Evolutionary conservation across 1,140 invertebrate species (phyloP), one percentile per base, ranked within the genome.

Genomic region (Maconellicoccus hirsutus): DNA sequence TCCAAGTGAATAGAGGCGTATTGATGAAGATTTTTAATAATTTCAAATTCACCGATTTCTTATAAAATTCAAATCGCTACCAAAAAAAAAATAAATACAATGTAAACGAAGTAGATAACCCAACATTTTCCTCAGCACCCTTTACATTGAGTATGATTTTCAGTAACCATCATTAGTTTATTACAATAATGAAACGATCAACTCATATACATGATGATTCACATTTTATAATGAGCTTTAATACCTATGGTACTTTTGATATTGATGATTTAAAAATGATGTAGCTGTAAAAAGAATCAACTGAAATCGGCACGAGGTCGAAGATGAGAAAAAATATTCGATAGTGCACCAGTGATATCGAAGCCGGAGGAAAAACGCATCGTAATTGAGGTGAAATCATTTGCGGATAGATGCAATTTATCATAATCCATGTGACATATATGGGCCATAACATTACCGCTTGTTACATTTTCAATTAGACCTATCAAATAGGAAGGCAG

Each of bases 361-460:
- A 66, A 22, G 25, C 4, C 2, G 61, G n/a, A 52, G n/a, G n/a
- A 52, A 66, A 66, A 23, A 26, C 25, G 61, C 61, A 3, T 16
- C 3, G 61, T 66, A 66, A 66, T 66, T 25, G 61, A 23, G 21
- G 16, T n/a, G 16, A 59, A 4, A 23, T 23, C 61, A 22, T 66
- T 66, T 66, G 21, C 3, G 42, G 42, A 52, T 3, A 23, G 61
- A 6, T 10, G 25, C 61, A 26, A 66, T 66, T 66, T 23, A 66
- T 66, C 61, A 66, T 66, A 66, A 66, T 66, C 61, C 61, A 66
- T 66, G 61, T 66, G 61, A 66, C 61, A 16, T 66, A 66, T 66
- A 66, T 66, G 61, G 61, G 61, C 61, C 61, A 66, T 66, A 66
- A 66, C 61, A 66, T 66, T 66, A 66, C 61, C 61, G 61, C 61